Base-by-base conservation (phyloP, 2,797 vertebrate species). In the Odontamblyopus rebecca region DNA sequence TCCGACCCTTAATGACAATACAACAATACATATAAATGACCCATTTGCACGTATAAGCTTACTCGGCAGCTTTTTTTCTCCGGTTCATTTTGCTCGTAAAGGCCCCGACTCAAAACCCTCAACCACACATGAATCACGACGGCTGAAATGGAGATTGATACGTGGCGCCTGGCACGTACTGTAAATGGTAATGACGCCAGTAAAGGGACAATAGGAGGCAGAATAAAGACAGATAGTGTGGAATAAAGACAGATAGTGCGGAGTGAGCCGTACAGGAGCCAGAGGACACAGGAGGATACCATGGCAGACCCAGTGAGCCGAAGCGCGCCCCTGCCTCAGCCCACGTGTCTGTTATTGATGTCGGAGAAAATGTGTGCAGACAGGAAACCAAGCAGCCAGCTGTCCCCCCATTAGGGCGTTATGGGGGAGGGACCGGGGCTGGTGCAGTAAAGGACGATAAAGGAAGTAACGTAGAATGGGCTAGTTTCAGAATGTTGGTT, bases 341-440 rank as follows among this genome's bases (percentile, higher is more conserved):
- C 85, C 76, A 80, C 86, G 75, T 82, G 53, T 86, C 89, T 86
- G 82, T 90, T 93, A 92, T 91, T 93, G 91, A 91, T 92, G 89
- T 89, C 83, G 87, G 87, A 88, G 86, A 89, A 92, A 90, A 92
- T 91, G 78, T 88, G 89, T 64, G 71, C 54, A 79, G 92, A 93
- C 92, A 92, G 90, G 83, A 90, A 91, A 92, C 76, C 72, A 91
- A 86, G 89, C 85, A 85, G 89, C 89, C 91, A 91, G 91, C 89
- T 91, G 90, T 90, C 86, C 86, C 81, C 81, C 82, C 82, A 87
- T 90, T 92, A 91, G 83, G 80, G 90, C 82, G 87, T 90, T 89
- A 89, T 89, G 76, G 79, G 83, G 78, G 82, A 89, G 87, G 80
- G 86, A 68, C 72, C 60, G 81, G 74, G 13, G 3, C 3, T 73